A percentile compares a stretch with the other conserved stretches of the same genome.
Evolutionary conservation across 1,140 invertebrate genomes (phyloP).

Genomic region (Zaprionus ghesquierei): DNA sequence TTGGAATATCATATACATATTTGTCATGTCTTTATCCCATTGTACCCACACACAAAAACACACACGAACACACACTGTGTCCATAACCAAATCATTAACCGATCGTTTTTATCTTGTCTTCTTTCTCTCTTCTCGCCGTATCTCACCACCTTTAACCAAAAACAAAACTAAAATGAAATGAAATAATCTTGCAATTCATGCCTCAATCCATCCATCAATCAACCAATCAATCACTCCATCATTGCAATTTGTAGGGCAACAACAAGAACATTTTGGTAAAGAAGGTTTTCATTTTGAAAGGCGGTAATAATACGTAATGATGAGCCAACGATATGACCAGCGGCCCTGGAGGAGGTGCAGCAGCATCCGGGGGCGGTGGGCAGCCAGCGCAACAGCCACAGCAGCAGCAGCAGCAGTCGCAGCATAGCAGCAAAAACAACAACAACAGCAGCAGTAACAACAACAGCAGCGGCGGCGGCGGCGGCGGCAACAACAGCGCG

Average conservation of each 20-base stretch:
- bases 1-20: background rate
- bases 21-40: background rate
- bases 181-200: constrained; percentile 40
- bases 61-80: background rate
- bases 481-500: constrained; percentile 45
- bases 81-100: constrained; percentile 69
- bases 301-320: constrained; percentile 83
- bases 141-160: constrained; percentile 57
- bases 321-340: constrained; percentile 83
- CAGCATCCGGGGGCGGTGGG: constrained; percentile 56
- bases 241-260: constrained; percentile 66
- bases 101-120: constrained; percentile 76
- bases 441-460: constrained; percentile 45
- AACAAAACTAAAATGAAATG: constrained; percentile 19
- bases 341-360: constrained; percentile 76
- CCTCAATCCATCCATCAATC: constrained; percentile 18
- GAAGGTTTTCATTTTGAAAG: constrained; percentile 83
- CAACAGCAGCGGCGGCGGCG: constrained; percentile 22
- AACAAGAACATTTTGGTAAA: constrained; percentile 83
- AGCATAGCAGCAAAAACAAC: constrained; percentile 42
- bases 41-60: background rate
- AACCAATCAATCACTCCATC: constrained; percentile 26
- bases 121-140: constrained; percentile 70
- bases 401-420: constrained; percentile 42
- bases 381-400: constrained; percentile 45